Evolutionary conservation across 92 coral and sea anemone species (phyloP).

Genomic region (Galaxea fascicularis): DNA sequence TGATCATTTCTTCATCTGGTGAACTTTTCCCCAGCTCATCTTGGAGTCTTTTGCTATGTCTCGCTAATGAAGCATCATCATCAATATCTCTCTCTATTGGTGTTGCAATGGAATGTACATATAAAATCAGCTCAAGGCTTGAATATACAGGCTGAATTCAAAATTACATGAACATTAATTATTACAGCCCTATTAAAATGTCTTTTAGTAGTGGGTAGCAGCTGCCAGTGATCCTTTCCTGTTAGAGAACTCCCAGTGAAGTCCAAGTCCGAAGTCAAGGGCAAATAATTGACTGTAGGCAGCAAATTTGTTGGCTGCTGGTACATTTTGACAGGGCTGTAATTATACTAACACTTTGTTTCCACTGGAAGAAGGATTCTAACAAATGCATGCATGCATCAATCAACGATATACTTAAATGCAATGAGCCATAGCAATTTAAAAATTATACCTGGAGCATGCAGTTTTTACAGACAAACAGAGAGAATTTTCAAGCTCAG

Average conservation of each 20-base stretch:
- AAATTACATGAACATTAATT: too few species aligned
- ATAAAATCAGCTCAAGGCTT: not conserved
- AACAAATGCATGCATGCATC: not conserved
- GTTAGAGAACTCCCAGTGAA: too few species aligned
- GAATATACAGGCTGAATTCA: not conserved
- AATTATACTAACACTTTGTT: not conserved
- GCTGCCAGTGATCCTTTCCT: too few species aligned
- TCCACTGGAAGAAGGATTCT: not conserved
- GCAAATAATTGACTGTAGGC: too few species aligned
- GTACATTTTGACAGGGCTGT: too few species aligned
- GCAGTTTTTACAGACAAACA: not conserved
- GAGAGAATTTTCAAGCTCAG: not conserved
- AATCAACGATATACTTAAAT: not conserved
- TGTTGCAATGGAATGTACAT: not conserved
- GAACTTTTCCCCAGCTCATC: conserved; percentile 11
- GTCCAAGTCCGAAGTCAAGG: too few species aligned
- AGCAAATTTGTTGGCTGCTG: too few species aligned
- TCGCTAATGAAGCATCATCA: conserved; percentile 1
- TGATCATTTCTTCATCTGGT: not conserved
- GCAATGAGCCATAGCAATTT: not conserved
- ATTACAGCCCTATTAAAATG: too few species aligned
- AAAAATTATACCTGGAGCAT: not conserved
- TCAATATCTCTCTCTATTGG: conserved; percentile 3
- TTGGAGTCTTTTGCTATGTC: conserved; percentile 27
- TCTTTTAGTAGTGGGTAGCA: too few species aligned